These are phyloP conservation scores for Keiferia lycopersicella DNA, from an alignment of 2,888 invertebrate genomes.

Conservation along the genomic window DNA sequence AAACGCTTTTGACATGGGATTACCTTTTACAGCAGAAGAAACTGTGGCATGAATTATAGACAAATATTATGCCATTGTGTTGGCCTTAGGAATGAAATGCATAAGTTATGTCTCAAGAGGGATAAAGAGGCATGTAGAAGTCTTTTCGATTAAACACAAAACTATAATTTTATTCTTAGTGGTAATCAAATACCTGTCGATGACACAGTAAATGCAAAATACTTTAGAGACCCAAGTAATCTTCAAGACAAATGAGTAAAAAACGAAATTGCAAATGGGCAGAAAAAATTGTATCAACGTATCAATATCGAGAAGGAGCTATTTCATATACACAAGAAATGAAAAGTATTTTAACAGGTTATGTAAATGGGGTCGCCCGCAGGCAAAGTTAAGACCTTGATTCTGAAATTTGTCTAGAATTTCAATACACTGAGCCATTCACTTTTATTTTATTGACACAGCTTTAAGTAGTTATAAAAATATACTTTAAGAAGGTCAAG, in stretches of 20 bases:
- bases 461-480: background rate
- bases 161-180: no score
- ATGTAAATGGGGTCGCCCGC: background rate
- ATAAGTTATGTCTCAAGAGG: background rate
- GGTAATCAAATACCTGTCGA: no score
- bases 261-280: no score
- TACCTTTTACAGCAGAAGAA: conserved; percentile 32
- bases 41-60: conserved; percentile 13
- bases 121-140: background rate
- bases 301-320: no score
- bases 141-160: no score
- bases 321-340: background rate
- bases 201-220: no score
- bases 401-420: conserved; percentile 10
- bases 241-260: no score
- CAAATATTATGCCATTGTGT: conserved; percentile 7
- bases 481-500: no score
- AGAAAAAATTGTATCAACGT: no score
- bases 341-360: background rate
- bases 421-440: background rate
- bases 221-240: no score
- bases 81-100: background rate
- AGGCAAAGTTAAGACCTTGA: background rate
- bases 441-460: background rate
- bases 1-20: conserved; percentile 43